A percentile compares a stretch with the other conserved stretches of the same genome.
Conservation (phyloP, 2,888 invertebrate genomes). For the Cartodere bifasciata region DNA sequence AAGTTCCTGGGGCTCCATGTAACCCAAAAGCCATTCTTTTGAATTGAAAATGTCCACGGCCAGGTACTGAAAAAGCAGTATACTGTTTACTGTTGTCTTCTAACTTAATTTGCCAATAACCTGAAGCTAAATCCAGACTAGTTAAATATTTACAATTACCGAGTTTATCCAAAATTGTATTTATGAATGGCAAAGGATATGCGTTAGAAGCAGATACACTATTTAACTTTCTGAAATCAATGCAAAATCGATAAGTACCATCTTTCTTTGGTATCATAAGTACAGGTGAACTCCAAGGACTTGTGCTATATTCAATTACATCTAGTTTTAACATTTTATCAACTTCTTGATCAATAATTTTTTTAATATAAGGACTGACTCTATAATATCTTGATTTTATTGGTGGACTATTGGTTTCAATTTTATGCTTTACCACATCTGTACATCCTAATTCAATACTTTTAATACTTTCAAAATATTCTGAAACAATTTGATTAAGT, state of each 20-base stretch:
- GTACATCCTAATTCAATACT: conserved; percentile 6
- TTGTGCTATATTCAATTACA: conserved; percentile 7
- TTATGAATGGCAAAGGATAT: conserved; percentile 8
- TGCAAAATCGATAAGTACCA: conserved; percentile 4
- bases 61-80: conserved; percentile 9
- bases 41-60: conserved; percentile 8
- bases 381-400: conserved; percentile 3
- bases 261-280: conserved; percentile 9
- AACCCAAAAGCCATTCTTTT: conserved; percentile 7
- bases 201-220: conserved; percentile 4
- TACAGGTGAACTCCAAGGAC: conserved; percentile 7
- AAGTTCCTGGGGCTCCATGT: conserved; percentile 9
- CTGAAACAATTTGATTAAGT: neutral
- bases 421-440: conserved; percentile 9
- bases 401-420: conserved; percentile 1
- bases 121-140: conserved; percentile 3
- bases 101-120: conserved; percentile 5
- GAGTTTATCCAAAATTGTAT: conserved; percentile 5
- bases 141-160: conserved; percentile 7
- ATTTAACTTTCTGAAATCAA: conserved; percentile 8
- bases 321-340: conserved; percentile 9
- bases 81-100: conserved; percentile 4
- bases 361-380: conserved; percentile 1
- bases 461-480: conserved; percentile 6
- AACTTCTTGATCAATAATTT: conserved; percentile 7